Conservation (phyloP, 2,888 invertebrate genomes). For the Mechanitis mazaeus region DNA sequence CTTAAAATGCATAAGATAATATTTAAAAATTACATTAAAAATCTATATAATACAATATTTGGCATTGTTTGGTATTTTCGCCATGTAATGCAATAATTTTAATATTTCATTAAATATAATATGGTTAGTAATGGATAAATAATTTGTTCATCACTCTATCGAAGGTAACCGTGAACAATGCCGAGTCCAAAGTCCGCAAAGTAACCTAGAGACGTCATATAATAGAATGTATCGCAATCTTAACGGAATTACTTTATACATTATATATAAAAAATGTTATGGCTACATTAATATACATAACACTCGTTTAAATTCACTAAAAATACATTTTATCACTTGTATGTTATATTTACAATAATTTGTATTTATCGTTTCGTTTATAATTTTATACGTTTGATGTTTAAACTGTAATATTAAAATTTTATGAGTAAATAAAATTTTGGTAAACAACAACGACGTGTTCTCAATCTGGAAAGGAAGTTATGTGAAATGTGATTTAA, state of each 20-base stretch:
- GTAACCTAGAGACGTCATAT: conserved; percentile 49
- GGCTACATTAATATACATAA: no score
- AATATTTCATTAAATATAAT: neutral
- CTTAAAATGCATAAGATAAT: neutral
- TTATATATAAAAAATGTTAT: neutral
- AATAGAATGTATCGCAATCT: neutral
- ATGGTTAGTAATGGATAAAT: conserved; percentile 1
- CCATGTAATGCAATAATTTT: neutral
- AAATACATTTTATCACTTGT: no score
- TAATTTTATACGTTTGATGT: no score
- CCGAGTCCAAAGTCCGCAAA: conserved; percentile 74
- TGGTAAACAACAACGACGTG: conserved; percentile 13
- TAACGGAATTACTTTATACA: neutral
- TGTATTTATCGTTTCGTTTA: no score
- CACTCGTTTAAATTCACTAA: neutral
- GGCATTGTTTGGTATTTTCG: neutral
- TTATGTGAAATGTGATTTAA: conserved; percentile 1
- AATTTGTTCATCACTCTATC: conserved; percentile 25
- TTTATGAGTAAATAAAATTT: neutral
- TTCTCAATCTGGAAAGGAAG: neutral
- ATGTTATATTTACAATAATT: no score
- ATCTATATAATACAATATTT: conserved; percentile 4
- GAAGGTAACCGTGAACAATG: conserved; percentile 55
- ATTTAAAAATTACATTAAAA: neutral
- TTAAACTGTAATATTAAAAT: no score